Base-by-base conservation (phyloP, 1,140 invertebrate genomes). In the Pachyrhynchus sulphureomaculatus region DNA sequence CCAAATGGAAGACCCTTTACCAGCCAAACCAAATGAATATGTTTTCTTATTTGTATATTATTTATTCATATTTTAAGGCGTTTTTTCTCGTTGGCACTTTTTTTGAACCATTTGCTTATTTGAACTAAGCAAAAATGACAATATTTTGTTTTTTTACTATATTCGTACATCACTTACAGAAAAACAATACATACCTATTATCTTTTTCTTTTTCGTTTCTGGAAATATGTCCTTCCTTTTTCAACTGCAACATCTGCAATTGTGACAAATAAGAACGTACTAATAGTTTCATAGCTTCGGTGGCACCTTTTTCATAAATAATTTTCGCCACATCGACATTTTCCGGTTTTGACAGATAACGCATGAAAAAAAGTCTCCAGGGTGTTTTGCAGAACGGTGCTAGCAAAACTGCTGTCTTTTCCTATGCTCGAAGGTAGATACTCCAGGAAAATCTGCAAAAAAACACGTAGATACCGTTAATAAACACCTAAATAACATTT, bases 401-500 rank as follows among this genome's bases (percentile, higher is more conserved):
- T 81, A 4, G 81, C 80, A 29, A 76, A 76, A 20, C 78, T 79
- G 0, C 80, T 81, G 59, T 82, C 79, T 39, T 77, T 74, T 2
- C 83, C 81, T n/a, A 83, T 80, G 33, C 81, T 72, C 1, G 81
- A 82, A 0, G 83, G 83, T 15, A 85, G 66, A 69, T 83, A 84
- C 18, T 83, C 81, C 21, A 84, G 62, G 65, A 84, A 85, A 5
- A 83, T 78, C 72, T 77, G 54, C 13, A 71, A 68, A 32, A 20
- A 56, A 48, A 13, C n/a, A n/a, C n/a, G n/a, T n/a, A n/a, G n/a
- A n/a, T n/a, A n/a, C n/a, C n/a, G n/a, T n/a, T n/a, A n/a, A n/a
- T n/a, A n/a, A n/a, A n/a, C n/a, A n/a, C n/a, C n/a, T n/a, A n/a
- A n/a, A n/a, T n/a, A n/a, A n/a, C n/a, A n/a, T n/a, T n/a, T n/a